Conservation (phyloP, 1,140 invertebrate genomes). For the Ips nitidus region DNA sequence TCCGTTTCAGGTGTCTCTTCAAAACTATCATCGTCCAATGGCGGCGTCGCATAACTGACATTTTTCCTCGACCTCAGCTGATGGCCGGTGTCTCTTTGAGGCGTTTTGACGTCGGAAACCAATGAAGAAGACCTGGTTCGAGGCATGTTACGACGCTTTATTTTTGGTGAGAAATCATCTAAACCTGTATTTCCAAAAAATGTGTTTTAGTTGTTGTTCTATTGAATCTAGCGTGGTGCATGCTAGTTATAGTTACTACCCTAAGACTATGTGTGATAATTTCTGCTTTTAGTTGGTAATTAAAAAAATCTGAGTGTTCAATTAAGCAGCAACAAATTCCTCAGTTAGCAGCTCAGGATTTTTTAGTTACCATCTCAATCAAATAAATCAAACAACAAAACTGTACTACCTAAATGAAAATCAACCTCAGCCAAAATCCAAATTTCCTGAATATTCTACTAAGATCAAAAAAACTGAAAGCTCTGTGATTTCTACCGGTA, state of each 20-base stretch:
- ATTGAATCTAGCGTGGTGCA: neutral
- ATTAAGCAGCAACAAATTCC: no score
- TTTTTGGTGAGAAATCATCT: conserved; percentile 34
- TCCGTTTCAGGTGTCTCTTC: conserved; percentile 42
- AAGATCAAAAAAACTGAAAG: no score
- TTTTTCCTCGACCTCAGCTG: conserved; percentile 45
- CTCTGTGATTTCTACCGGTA: neutral
- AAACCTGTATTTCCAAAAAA: conserved; percentile 21
- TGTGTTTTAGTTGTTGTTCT: neutral
- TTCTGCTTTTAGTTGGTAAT: no score
- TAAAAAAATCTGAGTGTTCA: no score
- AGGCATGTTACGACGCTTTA: conserved; percentile 40
- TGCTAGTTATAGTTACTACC: no score
- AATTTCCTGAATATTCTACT: no score
- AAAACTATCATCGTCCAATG: conserved; percentile 46
- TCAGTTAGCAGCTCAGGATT: no score
- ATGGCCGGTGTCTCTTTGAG: conserved; percentile 42
- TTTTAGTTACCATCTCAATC: no score
- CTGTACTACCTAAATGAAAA: no score
- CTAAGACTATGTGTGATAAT: no score
- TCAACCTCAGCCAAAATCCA: no score
- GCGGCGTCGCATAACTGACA: conserved; percentile 43
- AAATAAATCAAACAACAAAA: no score
- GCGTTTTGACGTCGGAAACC: conserved; percentile 42
- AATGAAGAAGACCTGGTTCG: conserved; percentile 43